phyloP scores from a whole-genome alignment of 1,140 invertebrate genomes.

The Calosoma granatense region DNA sequence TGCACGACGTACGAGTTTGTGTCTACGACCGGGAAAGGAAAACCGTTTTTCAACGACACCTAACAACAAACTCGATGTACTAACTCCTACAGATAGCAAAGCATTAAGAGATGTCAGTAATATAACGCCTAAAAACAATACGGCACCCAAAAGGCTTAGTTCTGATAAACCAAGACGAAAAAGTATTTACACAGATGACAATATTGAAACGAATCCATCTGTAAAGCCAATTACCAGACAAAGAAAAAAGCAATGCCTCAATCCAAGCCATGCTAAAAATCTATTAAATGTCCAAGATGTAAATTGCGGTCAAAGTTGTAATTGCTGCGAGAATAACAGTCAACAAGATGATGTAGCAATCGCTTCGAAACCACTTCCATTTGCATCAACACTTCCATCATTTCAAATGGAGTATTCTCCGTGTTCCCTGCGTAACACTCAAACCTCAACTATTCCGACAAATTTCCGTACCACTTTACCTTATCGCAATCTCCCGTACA shows the following conservation, averaged over 20 bases:
- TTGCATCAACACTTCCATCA: slow-evolving; percentile 27
- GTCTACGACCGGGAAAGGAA: slow-evolving; percentile 26
- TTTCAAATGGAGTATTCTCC: slow-evolving; percentile 25
- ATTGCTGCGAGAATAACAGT: background rate
- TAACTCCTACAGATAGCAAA: slow-evolving; percentile 19
- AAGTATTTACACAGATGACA: background rate
- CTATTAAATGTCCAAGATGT: background rate
- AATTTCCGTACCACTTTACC: background rate
- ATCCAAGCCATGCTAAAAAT: background rate
- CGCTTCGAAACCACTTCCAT: slow-evolving; percentile 14
- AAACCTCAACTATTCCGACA: slow-evolving; percentile 10
- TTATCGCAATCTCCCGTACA: background rate
- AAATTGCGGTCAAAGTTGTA: background rate
- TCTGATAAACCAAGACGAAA: background rate
- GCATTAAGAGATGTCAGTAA: slow-evolving; percentile 31
- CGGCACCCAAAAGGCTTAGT: background rate
- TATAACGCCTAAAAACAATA: slow-evolving; percentile 23
- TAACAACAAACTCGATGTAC: slow-evolving; percentile 23
- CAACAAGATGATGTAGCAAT: background rate
- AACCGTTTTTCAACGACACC: slow-evolving; percentile 33
- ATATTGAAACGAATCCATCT: background rate
- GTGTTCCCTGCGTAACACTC: slow-evolving; percentile 18
- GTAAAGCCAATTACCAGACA: background rate
- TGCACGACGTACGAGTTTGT: slow-evolving; percentile 17
- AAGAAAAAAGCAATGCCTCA: background rate